phyloP scores from a whole-genome alignment of 2,113 vertebrate species.

The Actenoides lindsayi region DNA sequence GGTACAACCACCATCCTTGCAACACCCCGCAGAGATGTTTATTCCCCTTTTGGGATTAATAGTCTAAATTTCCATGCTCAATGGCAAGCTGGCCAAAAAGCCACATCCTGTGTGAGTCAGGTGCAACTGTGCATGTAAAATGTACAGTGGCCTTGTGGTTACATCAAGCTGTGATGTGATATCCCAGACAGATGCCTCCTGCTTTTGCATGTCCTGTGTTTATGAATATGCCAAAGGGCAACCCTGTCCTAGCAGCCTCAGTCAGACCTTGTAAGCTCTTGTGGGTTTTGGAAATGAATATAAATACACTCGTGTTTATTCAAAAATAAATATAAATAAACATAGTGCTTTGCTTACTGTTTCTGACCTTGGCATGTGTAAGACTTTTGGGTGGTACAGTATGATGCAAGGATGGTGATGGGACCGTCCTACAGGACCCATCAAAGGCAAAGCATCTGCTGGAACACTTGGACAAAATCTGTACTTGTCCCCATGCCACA shows the following conservation, averaged over 20 bases:
- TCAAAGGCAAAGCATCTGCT: neutral
- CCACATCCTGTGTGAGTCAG: constrained; percentile 58
- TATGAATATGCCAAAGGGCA: neutral
- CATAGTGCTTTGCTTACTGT: neutral
- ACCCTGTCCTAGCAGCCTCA: neutral
- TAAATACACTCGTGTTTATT: neutral
- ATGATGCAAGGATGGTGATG: neutral
- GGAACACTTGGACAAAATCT: neutral
- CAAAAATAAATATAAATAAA: neutral
- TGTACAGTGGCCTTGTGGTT: neutral
- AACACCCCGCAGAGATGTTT: neutral
- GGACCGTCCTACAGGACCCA: neutral
- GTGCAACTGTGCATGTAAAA: neutral
- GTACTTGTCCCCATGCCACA: neutral
- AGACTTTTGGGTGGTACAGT: neutral
- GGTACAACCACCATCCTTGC: neutral
- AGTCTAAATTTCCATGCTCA: neutral
- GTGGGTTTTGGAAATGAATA: neutral
- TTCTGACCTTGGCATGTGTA: neutral
- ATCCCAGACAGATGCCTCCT: constrained; percentile 11
- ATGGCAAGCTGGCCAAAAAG: neutral
- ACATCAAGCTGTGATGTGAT: neutral
- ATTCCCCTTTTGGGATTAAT: neutral
- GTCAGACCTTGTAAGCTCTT: neutral
- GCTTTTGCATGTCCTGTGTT: neutral